Evolutionary conservation across 2,797 vertebrate species (phyloP), one percentile per base, ranked within the genome.

Genomic region (Notolepis coatsorum): DNA sequence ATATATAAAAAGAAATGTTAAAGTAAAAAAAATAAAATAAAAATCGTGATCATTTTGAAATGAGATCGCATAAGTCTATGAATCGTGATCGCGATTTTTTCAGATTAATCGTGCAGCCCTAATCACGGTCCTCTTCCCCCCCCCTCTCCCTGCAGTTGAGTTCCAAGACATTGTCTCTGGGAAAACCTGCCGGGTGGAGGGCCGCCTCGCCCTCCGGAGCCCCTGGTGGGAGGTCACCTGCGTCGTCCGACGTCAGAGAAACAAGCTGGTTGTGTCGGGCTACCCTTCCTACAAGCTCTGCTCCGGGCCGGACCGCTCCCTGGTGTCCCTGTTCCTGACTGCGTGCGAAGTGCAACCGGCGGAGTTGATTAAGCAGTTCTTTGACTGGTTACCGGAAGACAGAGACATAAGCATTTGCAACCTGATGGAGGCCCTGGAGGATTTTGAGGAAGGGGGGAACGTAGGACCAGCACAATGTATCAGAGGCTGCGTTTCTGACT

Each of bases 221-320:
- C 81, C 94, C 0, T 96, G 95, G 94, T 96, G 95, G 94, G 77
- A 55, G 52, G 89, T 94, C 56, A 89, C 82, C 5, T 85, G 93
- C 28, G 80, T 43, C 38, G 85, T 69, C 24, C 81, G 66, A 38
- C 39, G 10, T 1, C 1, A 2, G 3, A 45, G 21, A 0, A 68
- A 31, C 0, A 89, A 70, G 57, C 82, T 86, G 51, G 78, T 85
- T 20, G 24, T 82, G 23, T 37, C 12, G 24, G 90, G 90, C 13
- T 90, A 79, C 65, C 93, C 91, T 0, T 92, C 89, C 0, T 96
- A 95, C 84, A 88, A 84, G 49, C 87, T 96, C 38, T 84, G 75
- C 47, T 74, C 84, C 28, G 66, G 87, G 37, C 61, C 84, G 55
- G 71, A 50, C 7, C 37, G 20, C 12, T 13, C 71, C 2, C 27